Evolutionary conservation across 2,113 vertebrate genomes (phyloP), one percentile per base, ranked within the genome.

Genomic region (Oryzias javanicus): DNA sequence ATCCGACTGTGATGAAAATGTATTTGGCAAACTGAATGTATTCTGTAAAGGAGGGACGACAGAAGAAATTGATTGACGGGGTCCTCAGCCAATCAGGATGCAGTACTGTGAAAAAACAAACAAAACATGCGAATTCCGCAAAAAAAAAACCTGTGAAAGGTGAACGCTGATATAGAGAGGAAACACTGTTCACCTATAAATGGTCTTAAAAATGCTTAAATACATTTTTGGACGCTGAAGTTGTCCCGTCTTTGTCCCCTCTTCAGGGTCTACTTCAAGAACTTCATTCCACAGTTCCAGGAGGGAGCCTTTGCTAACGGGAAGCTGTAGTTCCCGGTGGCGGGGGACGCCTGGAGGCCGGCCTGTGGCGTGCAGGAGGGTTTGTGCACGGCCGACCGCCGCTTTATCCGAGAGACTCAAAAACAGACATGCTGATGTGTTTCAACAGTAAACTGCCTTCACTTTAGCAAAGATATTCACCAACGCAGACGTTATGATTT

Each of bases 221-320:
- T 44, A 64, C 44, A 69, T 59, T 74, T 64, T 51, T 51, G 64
- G 56, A 69, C 59, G 76, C 65, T 73, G 17, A 53, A 64, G 40
- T 76, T 78, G 69, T 35, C 42, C 40, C 19, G n/a, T 15, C 42
- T 18, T 16, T 44, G 27, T 66, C 15, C 48, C 56, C 67, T 58
- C 66, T 49, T 73, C 22, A 99, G 97, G 91, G 92, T 92, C 0
- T 94, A 98, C 90, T 99, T 99, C 93, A 96, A 94, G 92, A 95
- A 91, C 53, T 98, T 97, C 78, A 95, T 98, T 75, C 96, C 96
- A 78, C 97, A 98, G 91, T 99, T 99, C 92, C 97, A 99, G 84
- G 95, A 99, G 89, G 96, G 95, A 57, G 97, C 95, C 0, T 99
- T 99, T 86, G 94, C 96, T 89, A 98, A 95, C 18, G 97, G 97